Percentiles rank a stretch among this genome's conserved stretches.
phyloP scores from a whole-genome alignment of 2,888 invertebrate species.

The Muscina levida region DNA sequence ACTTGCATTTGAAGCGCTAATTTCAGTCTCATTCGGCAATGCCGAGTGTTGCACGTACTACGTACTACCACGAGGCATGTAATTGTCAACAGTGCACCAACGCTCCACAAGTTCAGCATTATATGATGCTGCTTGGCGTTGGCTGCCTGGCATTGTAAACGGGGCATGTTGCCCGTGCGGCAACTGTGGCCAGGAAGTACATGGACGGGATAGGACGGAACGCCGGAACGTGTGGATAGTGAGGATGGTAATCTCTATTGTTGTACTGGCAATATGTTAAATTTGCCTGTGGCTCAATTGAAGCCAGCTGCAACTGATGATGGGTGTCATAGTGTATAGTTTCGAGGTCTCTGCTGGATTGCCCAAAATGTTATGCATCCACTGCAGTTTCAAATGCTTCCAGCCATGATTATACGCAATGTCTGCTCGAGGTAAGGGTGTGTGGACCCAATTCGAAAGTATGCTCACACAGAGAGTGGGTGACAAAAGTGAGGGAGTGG shows the following conservation, averaged over 20 bases:
- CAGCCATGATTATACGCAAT: neutral
- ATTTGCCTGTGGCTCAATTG: conserved; percentile 1
- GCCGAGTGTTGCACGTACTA: conserved; percentile 19
- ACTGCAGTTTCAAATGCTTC: neutral
- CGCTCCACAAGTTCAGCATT: neutral
- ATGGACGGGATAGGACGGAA: conserved; percentile 2
- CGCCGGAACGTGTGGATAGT: neutral
- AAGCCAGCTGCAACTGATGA: neutral
- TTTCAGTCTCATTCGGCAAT: conserved; percentile 22
- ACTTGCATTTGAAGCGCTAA: conserved; percentile 34
- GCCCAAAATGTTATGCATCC: no score
- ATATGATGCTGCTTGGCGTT: neutral
- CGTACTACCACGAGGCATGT: conserved; percentile 39
- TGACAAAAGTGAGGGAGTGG: no score
- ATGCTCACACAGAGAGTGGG: no score
- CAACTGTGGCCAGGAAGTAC: neutral
- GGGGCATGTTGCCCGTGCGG: neutral
- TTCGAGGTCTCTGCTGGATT: conserved; percentile 17
- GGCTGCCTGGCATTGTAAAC: neutral
- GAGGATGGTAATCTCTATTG: neutral
- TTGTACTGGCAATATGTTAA: conserved; percentile 17
- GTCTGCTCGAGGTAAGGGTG: neutral
- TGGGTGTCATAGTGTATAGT: conserved; percentile 18
- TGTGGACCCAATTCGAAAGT: no score
- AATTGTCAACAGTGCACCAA: conserved; percentile 41